Evolutionary conservation across 2,888 invertebrate species (phyloP), one percentile per base, ranked within the genome.

Genomic region (Drosophila silvestris): DNA sequence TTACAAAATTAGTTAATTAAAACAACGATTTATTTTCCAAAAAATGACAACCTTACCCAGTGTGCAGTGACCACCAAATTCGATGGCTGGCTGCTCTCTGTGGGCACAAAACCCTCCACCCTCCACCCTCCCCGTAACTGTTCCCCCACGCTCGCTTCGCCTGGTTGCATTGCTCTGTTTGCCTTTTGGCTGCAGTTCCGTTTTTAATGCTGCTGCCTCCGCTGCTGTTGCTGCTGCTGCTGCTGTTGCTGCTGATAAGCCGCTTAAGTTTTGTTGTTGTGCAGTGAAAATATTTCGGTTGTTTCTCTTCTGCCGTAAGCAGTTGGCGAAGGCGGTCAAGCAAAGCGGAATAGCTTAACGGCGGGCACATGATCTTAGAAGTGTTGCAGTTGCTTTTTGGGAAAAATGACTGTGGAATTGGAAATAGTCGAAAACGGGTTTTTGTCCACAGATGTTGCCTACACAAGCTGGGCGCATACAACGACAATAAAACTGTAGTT

Each of bases 201-300:
- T 74, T 74, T 41, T 58, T 63, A 39, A 63, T 61, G 53, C 51
- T 44, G 61, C 57, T 26, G 30, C 39, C 9, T 50, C 19, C 3
- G 53, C 51, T 39, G 50, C 16, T 37, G 51, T n/a, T 35, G 53
- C 32, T 54, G 54, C 12, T 44, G 56, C 26, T n/a, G n/a, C 41
- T 28, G 53, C 50, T 26, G 16, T 28, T 33, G 58, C 41, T 35
- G 63, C 69, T 70, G 82, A 83, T 83, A 83, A 83, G 83, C 83
- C 72, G 84, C 87, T 85, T 84, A 86, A 60, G 84, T 67, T 64
- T 57, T 56, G 57, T 35, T 39, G 57, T 75, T 78, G 81, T 67
- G 86, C 78, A 76, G 66, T 79, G 70, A 76, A 81, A 85, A 83
- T 81, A 83, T 83, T 79, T 79, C 62, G 63, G 63, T 39, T 77